These are phyloP conservation scores for Lathamus discolor DNA, from an alignment of 2,113 vertebrate species.

Conservation along the genomic window DNA sequence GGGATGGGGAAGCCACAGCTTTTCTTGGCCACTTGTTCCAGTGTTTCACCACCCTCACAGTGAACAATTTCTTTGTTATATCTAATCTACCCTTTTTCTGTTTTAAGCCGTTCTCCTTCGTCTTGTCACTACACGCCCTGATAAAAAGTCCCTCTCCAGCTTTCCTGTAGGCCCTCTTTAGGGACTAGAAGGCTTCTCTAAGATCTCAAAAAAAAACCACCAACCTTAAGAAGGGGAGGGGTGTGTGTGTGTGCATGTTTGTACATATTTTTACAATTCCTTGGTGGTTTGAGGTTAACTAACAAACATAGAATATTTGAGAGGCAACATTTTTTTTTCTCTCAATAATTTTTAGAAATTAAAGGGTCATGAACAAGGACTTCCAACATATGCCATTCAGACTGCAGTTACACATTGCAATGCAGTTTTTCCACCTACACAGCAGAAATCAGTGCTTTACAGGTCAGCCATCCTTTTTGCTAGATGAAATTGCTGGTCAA, in stretches of 20 bases:
- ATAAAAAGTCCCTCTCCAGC: not conserved
- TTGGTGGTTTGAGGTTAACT: not conserved
- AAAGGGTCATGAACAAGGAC: not conserved
- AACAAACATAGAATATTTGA: not conserved
- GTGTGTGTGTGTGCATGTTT: not conserved
- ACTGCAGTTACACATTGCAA: not conserved
- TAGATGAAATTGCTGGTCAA: not conserved
- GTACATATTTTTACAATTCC: not conserved
- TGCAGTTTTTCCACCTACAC: not conserved
- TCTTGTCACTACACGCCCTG: rapidly evolving
- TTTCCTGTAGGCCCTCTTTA: not conserved
- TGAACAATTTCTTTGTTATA: not conserved
- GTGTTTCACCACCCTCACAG: not conserved
- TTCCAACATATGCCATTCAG: not conserved
- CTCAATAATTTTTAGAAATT: not conserved
- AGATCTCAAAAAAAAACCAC: not conserved
- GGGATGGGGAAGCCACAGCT: not conserved
- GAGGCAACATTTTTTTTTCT: not conserved
- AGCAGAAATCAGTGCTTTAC: not conserved
- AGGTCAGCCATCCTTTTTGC: not conserved
- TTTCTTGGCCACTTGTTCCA: not conserved
- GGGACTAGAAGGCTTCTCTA: not conserved
- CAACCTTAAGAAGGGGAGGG: rapidly evolving
- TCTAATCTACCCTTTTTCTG: not conserved
- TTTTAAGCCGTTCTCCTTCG: not conserved